Conservation (phyloP, 1,140 invertebrate species). For the Panagrolaimus sp. region DNA sequence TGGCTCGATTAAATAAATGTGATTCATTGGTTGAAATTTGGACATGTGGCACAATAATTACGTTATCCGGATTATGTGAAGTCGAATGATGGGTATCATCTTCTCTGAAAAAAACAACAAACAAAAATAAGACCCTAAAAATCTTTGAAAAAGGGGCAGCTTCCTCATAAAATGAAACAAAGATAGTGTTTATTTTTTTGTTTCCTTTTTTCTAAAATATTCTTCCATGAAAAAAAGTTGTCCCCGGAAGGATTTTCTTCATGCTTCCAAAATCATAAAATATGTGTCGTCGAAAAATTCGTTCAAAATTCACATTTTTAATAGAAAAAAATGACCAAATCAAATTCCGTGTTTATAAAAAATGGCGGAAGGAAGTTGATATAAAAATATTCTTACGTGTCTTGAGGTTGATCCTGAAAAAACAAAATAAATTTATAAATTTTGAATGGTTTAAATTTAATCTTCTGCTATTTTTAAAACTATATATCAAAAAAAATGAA, state of each 20-base stretch:
- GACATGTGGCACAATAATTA: constrained; percentile 56
- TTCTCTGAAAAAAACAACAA: constrained; percentile 16
- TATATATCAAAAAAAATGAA: background rate
- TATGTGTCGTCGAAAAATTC: background rate
- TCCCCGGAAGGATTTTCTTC: background rate
- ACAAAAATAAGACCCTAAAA: constrained; percentile 7
- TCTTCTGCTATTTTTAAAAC: too few relatives aligned
- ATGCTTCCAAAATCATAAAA: background rate
- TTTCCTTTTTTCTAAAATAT: background rate
- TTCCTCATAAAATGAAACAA: background rate
- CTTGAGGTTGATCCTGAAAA: constrained; percentile 31
- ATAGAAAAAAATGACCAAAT: constrained; percentile 21
- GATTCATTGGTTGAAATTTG: constrained; percentile 53
- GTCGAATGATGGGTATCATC: constrained; percentile 16
- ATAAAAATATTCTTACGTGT: constrained; percentile 23
- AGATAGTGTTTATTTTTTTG: too few relatives aligned
- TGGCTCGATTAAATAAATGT: constrained; percentile 53
- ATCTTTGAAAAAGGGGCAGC: constrained; percentile 16
- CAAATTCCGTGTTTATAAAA: background rate
- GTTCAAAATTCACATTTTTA: too few relatives aligned
- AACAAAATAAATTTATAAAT: too few relatives aligned
- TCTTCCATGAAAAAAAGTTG: background rate
- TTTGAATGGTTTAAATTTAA: too few relatives aligned
- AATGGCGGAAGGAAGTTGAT: background rate
- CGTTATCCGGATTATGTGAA: constrained; percentile 36